Evolutionary conservation across 1,140 invertebrate species (phyloP).

Genomic region (Papilio polyxenes): DNA sequence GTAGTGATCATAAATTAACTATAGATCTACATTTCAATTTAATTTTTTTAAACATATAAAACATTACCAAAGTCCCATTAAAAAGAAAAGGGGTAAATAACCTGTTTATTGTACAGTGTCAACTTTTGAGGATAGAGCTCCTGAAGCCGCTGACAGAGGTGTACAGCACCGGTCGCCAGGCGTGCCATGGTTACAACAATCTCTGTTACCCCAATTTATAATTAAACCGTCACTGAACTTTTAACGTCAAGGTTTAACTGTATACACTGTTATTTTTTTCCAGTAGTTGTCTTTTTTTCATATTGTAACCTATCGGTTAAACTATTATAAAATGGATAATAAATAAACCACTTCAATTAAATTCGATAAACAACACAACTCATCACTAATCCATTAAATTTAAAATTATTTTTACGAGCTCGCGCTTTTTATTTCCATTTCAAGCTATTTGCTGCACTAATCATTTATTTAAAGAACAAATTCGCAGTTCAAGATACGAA

Average conservation of each 20-base stretch:
- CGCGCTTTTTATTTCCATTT: neutral
- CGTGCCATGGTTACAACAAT: slow-evolving; percentile 58
- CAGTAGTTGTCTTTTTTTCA: neutral
- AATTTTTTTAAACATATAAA: neutral
- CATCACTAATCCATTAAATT: neutral
- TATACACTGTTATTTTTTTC: neutral
- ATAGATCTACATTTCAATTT: neutral
- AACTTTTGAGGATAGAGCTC: slow-evolving; percentile 71
- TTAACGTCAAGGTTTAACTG: neutral
- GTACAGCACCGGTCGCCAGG: slow-evolving; percentile 63
- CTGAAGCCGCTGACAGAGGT: slow-evolving; percentile 69
- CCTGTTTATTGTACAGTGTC: slow-evolving; percentile 61
- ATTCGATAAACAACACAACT: neutral
- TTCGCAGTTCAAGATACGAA: neutral
- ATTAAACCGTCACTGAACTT: neutral
- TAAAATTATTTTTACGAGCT: neutral
- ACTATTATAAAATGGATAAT: neutral
- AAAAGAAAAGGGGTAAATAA: slow-evolving; percentile 35
- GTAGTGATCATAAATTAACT: neutral
- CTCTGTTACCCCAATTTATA: slow-evolving; percentile 12
- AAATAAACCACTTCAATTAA: neutral
- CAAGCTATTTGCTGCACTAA: neutral
- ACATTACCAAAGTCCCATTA: too few species aligned
- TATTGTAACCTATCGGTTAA: neutral
- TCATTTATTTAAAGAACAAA: slow-evolving; percentile 2